Conservation (phyloP, 2,113 vertebrate genomes). For the Cinclus cinclus region DNA sequence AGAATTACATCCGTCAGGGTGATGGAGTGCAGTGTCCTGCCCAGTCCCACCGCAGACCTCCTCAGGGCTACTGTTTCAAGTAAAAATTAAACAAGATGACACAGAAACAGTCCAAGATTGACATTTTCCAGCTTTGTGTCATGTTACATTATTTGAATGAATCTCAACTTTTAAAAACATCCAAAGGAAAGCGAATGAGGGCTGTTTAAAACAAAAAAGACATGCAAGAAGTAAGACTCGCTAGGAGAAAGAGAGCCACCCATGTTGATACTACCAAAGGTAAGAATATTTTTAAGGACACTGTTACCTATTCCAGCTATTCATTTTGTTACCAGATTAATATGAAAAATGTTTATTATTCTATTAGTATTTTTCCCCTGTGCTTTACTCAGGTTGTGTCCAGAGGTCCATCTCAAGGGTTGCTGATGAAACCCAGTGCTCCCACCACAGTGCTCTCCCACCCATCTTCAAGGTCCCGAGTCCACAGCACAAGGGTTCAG, state of each 20-base stretch:
- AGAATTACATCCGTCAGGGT: neutral
- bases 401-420: neutral
- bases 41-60: neutral
- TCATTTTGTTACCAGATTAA: neutral
- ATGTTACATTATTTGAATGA: slow-evolving; percentile 26
- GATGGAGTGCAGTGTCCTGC: neutral
- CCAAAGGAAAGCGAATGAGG: neutral
- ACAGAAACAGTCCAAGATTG: neutral
- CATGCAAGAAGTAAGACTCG: neutral
- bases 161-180: slow-evolving; percentile 16
- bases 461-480: neutral
- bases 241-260: neutral
- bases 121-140: slow-evolving; percentile 44
- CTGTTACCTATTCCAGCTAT: neutral
- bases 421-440: neutral
- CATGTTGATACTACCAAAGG: neutral
- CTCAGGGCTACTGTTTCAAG: slow-evolving; percentile 31
- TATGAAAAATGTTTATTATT: neutral
- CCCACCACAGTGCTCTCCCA: neutral
- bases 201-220: neutral
- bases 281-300: neutral
- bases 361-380: rapidly evolving
- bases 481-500: neutral
- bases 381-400: neutral
- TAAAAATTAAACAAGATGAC: slow-evolving; percentile 23